Evolutionary conservation across 1,140 invertebrate genomes (phyloP), one percentile per base, ranked within the genome.

Genomic region (Physella acuta): DNA sequence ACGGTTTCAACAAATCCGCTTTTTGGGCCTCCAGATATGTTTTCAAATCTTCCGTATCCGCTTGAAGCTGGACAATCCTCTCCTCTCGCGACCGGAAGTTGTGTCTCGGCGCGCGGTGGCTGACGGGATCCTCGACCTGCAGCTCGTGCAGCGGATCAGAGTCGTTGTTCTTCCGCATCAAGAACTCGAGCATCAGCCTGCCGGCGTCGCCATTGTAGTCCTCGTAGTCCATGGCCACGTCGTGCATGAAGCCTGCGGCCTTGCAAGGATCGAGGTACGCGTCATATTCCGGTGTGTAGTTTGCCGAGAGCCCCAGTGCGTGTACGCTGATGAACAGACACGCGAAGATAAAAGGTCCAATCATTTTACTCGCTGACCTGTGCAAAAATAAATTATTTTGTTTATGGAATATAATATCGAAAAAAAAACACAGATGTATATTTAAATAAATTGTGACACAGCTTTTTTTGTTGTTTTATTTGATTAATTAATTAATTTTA

Each of bases 261-360:
- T 61, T 61, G n/a, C 59, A 61, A 2, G 59, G 59, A 28, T 61
- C 59, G 34, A 61, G 4, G 20, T 24, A 61, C 17, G n/a, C n/a
- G n/a, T n/a, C n/a, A n/a, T n/a, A n/a, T n/a, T n/a, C n/a, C n/a
- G n/a, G n/a, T n/a, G n/a, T n/a, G n/a, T n/a, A n/a, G n/a, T n/a
- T n/a, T n/a, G n/a, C n/a, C n/a, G n/a, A n/a, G n/a, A n/a, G n/a
- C n/a, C n/a, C n/a, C n/a, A n/a, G n/a, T n/a, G n/a, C n/a, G n/a
- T n/a, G n/a, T n/a, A n/a, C n/a, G n/a, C n/a, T n/a, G n/a, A n/a
- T n/a, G n/a, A n/a, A n/a, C n/a, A n/a, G n/a, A n/a, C n/a, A n/a
- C n/a, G n/a, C n/a, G n/a, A n/a, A n/a, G n/a, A n/a, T n/a, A n/a
- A n/a, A n/a, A n/a, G n/a, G n/a, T n/a, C n/a, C n/a, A n/a, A n/a